Evolutionary conservation across 1,140 invertebrate genomes (phyloP).

Genomic region (Ericerus pela): DNA sequence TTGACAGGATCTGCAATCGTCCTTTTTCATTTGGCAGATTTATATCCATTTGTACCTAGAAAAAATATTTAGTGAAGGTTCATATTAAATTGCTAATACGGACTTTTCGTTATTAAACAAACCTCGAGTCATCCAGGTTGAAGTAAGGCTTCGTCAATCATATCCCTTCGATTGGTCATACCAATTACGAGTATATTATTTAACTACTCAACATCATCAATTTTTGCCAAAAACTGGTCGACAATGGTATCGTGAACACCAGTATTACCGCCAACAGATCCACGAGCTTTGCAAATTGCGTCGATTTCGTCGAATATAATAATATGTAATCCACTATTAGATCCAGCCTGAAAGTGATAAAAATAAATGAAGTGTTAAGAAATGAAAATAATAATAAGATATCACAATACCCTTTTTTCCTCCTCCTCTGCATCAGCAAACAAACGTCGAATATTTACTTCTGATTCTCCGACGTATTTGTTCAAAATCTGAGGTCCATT

Average conservation of each 20-base stretch:
- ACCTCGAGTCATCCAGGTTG: conserved; percentile 88
- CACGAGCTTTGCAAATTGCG: conserved; percentile 97
- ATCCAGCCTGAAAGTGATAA: conserved; percentile 46
- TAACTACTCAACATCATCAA: conserved; percentile 97
- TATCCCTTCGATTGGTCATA: conserved; percentile 93
- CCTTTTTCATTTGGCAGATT: conserved; percentile 89
- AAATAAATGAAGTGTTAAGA: conserved; percentile 17
- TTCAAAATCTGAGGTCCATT: conserved; percentile 98
- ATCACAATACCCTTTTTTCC: conserved; percentile 61
- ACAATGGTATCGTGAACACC: conserved; percentile 99
- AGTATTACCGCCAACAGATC: conserved; percentile 82
- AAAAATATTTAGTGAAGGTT: neutral
- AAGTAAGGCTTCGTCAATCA: conserved; percentile 97
- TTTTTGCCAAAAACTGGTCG: conserved; percentile 95
- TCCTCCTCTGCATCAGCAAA: conserved; percentile 99
- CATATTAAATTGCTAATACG: neutral
- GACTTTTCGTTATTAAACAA: conserved; percentile 29
- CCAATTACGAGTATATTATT: conserved; percentile 99
- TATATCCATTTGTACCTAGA: conserved; percentile 91
- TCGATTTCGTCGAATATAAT: conserved; percentile 99
- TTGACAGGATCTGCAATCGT: conserved; percentile 85
- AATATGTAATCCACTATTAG: conserved; percentile 94
- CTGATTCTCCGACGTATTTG: conserved; percentile 99
- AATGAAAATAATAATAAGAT: neutral
- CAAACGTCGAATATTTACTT: conserved; percentile 88